Conservation (phyloP, 2,113 vertebrate species). For the Sarotherodon lohbergeri region DNA sequence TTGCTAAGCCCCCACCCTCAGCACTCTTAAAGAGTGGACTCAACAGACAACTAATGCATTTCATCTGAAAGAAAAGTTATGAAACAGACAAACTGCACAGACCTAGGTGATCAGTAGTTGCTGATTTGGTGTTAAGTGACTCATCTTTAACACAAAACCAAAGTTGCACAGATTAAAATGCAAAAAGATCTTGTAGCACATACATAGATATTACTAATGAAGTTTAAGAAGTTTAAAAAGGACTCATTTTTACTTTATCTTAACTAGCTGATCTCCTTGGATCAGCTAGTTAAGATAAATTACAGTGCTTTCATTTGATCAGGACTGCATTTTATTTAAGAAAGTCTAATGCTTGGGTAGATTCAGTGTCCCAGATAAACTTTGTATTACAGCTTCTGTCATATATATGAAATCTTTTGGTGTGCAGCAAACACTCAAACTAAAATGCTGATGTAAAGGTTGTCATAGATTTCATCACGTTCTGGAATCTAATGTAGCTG, state of each 20-base stretch:
- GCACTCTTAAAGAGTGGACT: background rate
- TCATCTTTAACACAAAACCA: background rate
- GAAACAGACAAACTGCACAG: background rate
- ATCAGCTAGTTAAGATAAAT: background rate
- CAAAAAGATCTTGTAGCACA: background rate
- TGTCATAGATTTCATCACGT: background rate
- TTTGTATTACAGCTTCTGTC: background rate
- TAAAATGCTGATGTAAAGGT: conserved; percentile 25
- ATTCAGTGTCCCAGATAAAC: background rate
- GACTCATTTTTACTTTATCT: background rate
- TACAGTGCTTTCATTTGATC: background rate
- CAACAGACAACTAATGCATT: background rate
- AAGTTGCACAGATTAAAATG: background rate
- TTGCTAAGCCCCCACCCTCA: background rate
- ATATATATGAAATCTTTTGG: background rate
- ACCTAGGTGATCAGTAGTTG: background rate
- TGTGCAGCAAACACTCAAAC: background rate
- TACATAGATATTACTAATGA: background rate
- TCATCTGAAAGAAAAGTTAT: background rate
- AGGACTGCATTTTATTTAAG: background rate
- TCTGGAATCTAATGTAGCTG: background rate
- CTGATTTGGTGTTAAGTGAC: background rate
- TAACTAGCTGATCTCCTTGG: background rate
- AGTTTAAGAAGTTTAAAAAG: background rate
- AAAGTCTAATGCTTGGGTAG: background rate